Evolutionary conservation across 1,140 invertebrate genomes (phyloP).

Genomic region (Centruroides vittatus): DNA sequence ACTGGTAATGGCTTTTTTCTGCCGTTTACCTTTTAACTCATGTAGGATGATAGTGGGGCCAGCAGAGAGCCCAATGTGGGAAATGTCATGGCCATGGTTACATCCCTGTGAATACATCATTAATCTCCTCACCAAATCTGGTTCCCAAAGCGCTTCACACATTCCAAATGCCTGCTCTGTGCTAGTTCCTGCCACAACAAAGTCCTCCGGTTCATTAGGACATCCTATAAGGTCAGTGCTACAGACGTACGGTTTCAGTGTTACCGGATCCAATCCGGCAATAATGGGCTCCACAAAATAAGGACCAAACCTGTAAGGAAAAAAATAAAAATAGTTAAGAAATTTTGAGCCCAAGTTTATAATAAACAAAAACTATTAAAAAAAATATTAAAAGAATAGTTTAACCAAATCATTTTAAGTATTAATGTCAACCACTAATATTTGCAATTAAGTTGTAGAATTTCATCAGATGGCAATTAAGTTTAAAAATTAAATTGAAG

Average conservation of each 20-base stretch:
- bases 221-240: constrained; percentile 93
- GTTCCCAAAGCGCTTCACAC: constrained; percentile 91
- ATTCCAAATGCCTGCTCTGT: constrained; percentile 90
- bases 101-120: too few species aligned
- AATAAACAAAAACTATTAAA: not conserved
- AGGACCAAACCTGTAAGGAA: constrained; percentile 63
- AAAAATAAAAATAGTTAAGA: not conserved
- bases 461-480: too few species aligned
- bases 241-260: constrained; percentile 76
- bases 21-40: too few species aligned
- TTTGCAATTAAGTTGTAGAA: not conserved
- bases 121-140: constrained; percentile 44
- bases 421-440: not conserved
- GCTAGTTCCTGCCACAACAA: constrained; percentile 89
- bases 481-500: too few species aligned
- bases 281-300: constrained; percentile 96
- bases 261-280: constrained; percentile 79
- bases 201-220: constrained; percentile 74
- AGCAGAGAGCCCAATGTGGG: too few species aligned
- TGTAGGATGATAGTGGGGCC: too few species aligned
- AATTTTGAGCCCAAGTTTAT: not conserved
- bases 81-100: too few species aligned
- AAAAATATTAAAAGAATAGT: not conserved
- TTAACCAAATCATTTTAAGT: too few species aligned
- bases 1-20: too few species aligned